phyloP scores from a whole-genome alignment of 2,888 invertebrate genomes.

The Agrochola lychnidis region DNA sequence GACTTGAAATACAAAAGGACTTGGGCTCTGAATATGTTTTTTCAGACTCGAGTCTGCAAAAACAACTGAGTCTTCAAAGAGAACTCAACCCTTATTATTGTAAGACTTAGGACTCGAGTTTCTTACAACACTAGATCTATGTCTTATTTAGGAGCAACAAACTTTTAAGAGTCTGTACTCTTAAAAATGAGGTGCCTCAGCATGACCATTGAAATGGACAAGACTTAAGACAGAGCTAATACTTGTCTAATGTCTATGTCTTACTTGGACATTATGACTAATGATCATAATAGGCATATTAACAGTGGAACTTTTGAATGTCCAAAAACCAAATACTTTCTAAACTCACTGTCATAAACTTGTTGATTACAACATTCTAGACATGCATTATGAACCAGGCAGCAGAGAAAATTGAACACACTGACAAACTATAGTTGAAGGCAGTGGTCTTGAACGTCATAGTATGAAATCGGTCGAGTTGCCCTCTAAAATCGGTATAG shows the following conservation, averaged over 20 bases:
- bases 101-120: background rate
- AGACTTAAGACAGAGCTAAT: too few relatives aligned
- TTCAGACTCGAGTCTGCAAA: background rate
- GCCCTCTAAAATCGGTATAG: too few relatives aligned
- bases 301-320: background rate
- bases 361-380: background rate
- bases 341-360: background rate
- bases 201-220: background rate
- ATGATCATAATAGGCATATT: background rate
- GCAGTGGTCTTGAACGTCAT: too few relatives aligned
- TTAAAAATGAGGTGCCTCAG: background rate
- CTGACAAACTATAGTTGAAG: background rate
- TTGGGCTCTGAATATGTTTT: background rate
- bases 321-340: background rate
- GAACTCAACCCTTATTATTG: background rate
- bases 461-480: too few relatives aligned
- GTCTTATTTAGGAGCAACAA: background rate
- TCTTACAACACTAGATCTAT: background rate
- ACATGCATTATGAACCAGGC: background rate
- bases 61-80: background rate
- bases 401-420: background rate
- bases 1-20: too few relatives aligned
- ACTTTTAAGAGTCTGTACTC: background rate
- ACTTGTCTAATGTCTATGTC: background rate
- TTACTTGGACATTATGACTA: background rate